A percentile compares a stretch with the other conserved stretches of the same genome.
These are phyloP conservation scores for Caenorhabditis drosophilae DNA, from an alignment of 2,888 invertebrate genomes.

Conservation along the genomic window DNA sequence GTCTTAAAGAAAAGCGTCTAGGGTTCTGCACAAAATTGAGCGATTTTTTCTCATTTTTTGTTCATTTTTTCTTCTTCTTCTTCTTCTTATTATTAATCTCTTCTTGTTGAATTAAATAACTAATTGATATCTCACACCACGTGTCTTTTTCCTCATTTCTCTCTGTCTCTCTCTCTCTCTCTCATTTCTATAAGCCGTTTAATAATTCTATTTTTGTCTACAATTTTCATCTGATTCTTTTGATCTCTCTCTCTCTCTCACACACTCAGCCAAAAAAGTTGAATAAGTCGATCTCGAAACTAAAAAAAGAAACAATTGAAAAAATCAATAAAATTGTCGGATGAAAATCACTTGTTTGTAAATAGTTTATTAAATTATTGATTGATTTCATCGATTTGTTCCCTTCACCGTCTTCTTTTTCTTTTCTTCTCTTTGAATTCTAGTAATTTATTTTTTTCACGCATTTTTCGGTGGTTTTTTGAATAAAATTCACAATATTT, in stretches of 20 bases:
- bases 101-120: not conserved
- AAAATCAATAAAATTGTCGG: not conserved
- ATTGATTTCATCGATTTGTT: too few relatives aligned
- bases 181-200: too few relatives aligned
- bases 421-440: too few relatives aligned
- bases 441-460: too few relatives aligned
- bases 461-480: too few relatives aligned
- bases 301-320: not conserved
- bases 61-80: not conserved
- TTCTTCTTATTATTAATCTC: not conserved
- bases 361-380: not conserved
- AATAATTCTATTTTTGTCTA: too few relatives aligned
- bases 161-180: too few relatives aligned
- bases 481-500: too few relatives aligned
- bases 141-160: slow-evolving; percentile 3
- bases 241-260: too few relatives aligned
- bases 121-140: not conserved
- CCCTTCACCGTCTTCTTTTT: too few relatives aligned
- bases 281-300: not conserved
- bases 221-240: too few relatives aligned
- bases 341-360: not conserved
- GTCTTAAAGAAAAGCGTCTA: not conserved
- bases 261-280: too few relatives aligned
- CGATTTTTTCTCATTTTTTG: not conserved
- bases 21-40: not conserved